Percentiles rank a stretch among this genome's conserved stretches.
Conservation (phyloP, 2,113 vertebrate genomes). For the Spea multiplicata region DNA sequence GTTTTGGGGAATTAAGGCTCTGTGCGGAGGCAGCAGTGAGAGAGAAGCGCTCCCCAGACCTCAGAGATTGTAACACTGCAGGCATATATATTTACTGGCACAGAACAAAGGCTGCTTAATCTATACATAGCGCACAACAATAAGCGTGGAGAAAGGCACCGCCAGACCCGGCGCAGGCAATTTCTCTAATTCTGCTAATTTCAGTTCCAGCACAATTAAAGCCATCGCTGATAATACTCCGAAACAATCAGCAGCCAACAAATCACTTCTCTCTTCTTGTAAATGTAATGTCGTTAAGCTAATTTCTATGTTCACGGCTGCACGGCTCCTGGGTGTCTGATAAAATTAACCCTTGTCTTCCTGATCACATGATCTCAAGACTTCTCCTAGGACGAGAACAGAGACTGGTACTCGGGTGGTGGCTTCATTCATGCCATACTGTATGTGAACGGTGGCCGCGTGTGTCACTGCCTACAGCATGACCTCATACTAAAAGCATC, state of each 20-base stretch:
- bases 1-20: background rate
- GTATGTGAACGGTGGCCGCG: no score
- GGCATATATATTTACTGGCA: conserved; percentile 83
- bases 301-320: conserved; percentile 80
- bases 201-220: conserved; percentile 97
- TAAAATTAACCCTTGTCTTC: conserved; percentile 79
- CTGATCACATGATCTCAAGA: conserved; percentile 9
- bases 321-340: conserved; percentile 67
- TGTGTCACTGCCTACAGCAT: no score
- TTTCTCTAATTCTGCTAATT: conserved; percentile 97
- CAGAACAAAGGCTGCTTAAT: conserved; percentile 90
- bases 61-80: conserved; percentile 75
- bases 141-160: conserved; percentile 87
- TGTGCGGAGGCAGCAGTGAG: background rate
- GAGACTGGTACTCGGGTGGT: background rate
- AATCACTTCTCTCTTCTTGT: conserved; percentile 85
- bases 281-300: conserved; percentile 86
- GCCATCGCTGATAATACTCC: conserved; percentile 83
- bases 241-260: conserved; percentile 83
- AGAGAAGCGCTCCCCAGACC: no score
- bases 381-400: background rate
- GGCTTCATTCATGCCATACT: no score
- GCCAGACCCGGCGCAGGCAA: conserved; percentile 80
- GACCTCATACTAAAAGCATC: no score
- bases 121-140: conserved; percentile 88